Base-by-base conservation (phyloP, 2,113 vertebrate genomes). In the Tricholaema leucomelas region DNA sequence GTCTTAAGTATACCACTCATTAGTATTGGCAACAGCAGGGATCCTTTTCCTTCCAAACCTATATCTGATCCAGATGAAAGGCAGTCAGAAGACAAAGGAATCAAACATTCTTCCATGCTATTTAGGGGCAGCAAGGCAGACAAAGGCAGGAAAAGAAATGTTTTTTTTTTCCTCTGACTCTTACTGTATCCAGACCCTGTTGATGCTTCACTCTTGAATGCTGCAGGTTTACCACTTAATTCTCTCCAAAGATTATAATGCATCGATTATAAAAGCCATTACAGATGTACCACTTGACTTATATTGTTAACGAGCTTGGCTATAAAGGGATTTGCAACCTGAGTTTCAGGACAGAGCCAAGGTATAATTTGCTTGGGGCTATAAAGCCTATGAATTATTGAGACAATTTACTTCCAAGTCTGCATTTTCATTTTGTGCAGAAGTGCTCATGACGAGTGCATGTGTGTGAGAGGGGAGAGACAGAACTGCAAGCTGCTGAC, bases 341-440 rank as follows among this genome's bases (percentile, higher is more conserved):
- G 92, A 92, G 90, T 92, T 94, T 85, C 87, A 58, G 7, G 54
- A 72, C 89, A 91, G 81, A 92, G 84, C 85, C 81, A 83, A 91
- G 87, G 85, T 94, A 95, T 95, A 91, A 91, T 94, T 95, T 96
- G 89, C 82, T 87, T 65, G 65, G 72, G 81, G 94, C 79, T 91
- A 93, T 83, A 94, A 96, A 92, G 69, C 81, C 69, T 63, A 87
- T 95, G 89, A 96, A 95, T 95, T 96, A 95, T 95, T 96, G 79
- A 96, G 76, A 58, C 81, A 89, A 94, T 96, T 96, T 94, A 88
- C 65, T 96, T 95, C 81, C 88, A 90, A 76, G 88, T 17, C 93
- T 92, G 81, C 78, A 0, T 93, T 93, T 89, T 69, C 88, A 46
- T 77, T 74, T 73, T 71, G 74, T 87, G 84, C 71, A 46, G 72